phyloP scores from a whole-genome alignment of 2,113 vertebrate genomes.

The Dipodomys merriami region DNA sequence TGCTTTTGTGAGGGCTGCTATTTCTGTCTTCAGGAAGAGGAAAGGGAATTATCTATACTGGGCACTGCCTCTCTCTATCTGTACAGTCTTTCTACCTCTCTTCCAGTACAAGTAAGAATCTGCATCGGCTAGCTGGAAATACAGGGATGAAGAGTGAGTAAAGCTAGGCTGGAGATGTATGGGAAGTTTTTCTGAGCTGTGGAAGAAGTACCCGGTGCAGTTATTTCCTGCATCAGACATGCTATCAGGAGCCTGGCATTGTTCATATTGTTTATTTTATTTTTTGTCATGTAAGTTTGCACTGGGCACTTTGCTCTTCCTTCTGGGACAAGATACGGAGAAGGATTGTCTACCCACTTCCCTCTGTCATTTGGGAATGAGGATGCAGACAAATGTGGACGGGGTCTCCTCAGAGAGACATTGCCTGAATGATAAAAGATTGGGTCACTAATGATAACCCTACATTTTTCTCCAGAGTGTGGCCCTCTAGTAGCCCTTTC shows the following conservation, averaged over 20 bases:
- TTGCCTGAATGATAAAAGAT: not conserved
- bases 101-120: not conserved
- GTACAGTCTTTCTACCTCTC: no score
- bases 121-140: not conserved
- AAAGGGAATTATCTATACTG: no score
- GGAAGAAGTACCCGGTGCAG: not conserved
- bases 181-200: not conserved
- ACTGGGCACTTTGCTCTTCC: not conserved
- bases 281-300: rapidly evolving
- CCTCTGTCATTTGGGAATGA: not conserved
- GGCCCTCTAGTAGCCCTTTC: not conserved
- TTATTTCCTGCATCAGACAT: not conserved
- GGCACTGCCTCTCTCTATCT: no score
- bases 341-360: not conserved
- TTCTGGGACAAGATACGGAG: not conserved
- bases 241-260: not conserved
- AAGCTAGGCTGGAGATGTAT: no score
- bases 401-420: not conserved
- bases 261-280: no score
- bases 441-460: not conserved
- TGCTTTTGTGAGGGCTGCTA: no score
- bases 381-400: no score
- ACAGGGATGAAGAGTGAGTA: not conserved
- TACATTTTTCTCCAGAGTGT: not conserved
- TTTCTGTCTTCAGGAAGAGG: no score